Evolutionary conservation across 64 coral and sea anemone species (phyloP), one percentile per base, ranked within the genome.

Genomic region (Montipora sp.): DNA sequence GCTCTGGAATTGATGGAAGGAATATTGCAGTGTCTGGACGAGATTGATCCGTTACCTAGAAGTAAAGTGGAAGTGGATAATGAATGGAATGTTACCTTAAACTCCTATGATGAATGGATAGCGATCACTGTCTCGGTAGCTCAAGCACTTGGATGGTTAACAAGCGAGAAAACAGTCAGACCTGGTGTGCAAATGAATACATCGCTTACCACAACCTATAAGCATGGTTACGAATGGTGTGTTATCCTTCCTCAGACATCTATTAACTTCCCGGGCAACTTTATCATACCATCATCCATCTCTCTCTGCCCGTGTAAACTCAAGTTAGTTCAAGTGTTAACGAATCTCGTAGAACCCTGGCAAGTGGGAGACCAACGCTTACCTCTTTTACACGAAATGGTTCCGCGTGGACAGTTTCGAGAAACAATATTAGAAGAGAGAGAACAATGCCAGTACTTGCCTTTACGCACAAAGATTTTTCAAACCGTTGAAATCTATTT

Each of bases 401-500:
- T 24, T 15, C 36, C 36, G 14, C 77, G 24, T 36, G 77, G 77
- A 21, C 3, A 13, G 4, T 78, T 78, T 23, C 36, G 77, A 21
- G 0, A 78, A 15, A 78, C n/a, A 47, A 15, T 0, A 16, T 4
- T 15, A 23, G 77, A 78, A 23, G 6, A 78, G 49, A 13, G 3
- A 21, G 36, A 78, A 47, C 77, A 21, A 14, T 14, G 13, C 11
- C 11, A 21, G 13, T 78, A 78, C 22, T 36, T 78, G 14, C 77
- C 77, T 15, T 16, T 78, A 36, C 15, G 77, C 4, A 51, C 36
- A 0, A 78, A 78, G 49, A 78, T 22, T 3, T 78, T 78, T 78
- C 77, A 78, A 46, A 78, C 77, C 4, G 22, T 78, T 47, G 77
- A 78, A 13, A 51, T 82, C 51, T 82, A 59, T 49, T 82, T 57